A percentile compares a stretch with the other conserved stretches of the same genome.
These are phyloP conservation scores for Mylabris phalerata DNA, from an alignment of 1,140 invertebrate genomes.

Conservation along the genomic window DNA sequence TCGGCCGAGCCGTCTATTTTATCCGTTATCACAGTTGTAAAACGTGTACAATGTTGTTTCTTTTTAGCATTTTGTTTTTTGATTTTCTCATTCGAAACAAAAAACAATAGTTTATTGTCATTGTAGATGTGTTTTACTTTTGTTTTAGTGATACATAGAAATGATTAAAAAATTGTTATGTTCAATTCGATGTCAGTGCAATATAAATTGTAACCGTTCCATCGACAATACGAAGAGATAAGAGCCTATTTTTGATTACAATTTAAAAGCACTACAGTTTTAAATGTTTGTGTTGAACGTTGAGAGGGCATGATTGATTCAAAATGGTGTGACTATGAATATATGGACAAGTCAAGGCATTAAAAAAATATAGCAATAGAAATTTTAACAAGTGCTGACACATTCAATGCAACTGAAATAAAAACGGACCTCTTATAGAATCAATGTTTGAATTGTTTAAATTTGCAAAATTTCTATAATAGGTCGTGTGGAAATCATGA, in stretches of 20 bases:
- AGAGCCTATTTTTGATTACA: slow-evolving; percentile 1
- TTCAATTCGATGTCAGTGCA: neutral
- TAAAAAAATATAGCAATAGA: slow-evolving; percentile 27
- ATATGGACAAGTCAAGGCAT: slow-evolving; percentile 5
- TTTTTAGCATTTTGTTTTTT: slow-evolving; percentile 4
- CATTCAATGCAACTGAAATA: slow-evolving; percentile 32
- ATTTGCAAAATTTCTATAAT: neutral
- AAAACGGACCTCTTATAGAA: slow-evolving; percentile 12
- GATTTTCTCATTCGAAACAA: too few relatives aligned
- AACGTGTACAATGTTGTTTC: slow-evolving; percentile 37
- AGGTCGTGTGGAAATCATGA: neutral
- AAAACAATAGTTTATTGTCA: too few relatives aligned
- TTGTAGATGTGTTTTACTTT: too few relatives aligned
- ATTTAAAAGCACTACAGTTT: slow-evolving; percentile 12
- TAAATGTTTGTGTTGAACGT: slow-evolving; percentile 11
- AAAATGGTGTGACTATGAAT: slow-evolving; percentile 11
- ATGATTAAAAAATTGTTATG: too few relatives aligned
- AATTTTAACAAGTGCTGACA: slow-evolving; percentile 12
- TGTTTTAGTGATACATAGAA: too few relatives aligned
- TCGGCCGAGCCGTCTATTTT: slow-evolving; percentile 42
- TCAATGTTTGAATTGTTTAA: neutral
- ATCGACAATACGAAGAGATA: neutral
- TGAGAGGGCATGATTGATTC: slow-evolving; percentile 10
- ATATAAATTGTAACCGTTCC: slow-evolving; percentile 3
- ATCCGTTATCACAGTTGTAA: slow-evolving; percentile 31